Evolutionary conservation across 2,113 vertebrate genomes (phyloP).

Genomic region (Phylloscopus whistleri): DNA sequence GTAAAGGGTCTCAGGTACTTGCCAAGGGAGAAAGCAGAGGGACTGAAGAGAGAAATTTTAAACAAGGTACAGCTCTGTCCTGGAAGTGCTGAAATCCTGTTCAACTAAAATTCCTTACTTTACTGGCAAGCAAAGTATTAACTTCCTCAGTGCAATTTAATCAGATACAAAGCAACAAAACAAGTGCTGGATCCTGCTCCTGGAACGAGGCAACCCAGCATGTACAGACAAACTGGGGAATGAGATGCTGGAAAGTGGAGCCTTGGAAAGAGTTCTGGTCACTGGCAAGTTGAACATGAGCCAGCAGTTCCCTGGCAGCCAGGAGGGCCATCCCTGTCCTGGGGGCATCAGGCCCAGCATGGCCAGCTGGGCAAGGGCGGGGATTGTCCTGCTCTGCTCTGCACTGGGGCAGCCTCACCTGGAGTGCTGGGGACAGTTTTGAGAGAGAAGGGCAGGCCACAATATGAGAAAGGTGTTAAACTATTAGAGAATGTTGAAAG

Average conservation of each 20-base stretch:
- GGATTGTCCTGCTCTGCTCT: background rate
- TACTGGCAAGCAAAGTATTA: background rate
- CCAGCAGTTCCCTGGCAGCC: background rate
- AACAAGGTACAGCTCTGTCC: background rate
- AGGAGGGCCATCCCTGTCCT: rapidly evolving
- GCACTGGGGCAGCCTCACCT: rapidly evolving
- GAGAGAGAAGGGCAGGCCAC: background rate
- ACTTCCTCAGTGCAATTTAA: background rate
- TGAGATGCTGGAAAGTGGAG: background rate
- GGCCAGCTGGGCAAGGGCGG: rapidly evolving
- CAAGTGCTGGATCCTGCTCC: background rate
- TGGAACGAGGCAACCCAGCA: background rate
- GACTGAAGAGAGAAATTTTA: background rate
- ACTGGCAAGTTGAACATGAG: rapidly evolving
- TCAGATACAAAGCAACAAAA: background rate
- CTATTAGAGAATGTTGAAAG: background rate
- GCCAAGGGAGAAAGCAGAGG: background rate
- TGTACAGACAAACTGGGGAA: background rate
- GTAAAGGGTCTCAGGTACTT: background rate
- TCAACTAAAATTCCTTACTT: background rate
- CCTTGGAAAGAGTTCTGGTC: background rate
- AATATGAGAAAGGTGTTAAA: background rate
- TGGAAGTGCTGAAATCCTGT: background rate
- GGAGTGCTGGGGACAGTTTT: rapidly evolving
- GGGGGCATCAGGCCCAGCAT: background rate